A percentile compares a stretch with the other conserved stretches of the same genome.
phyloP scores from a whole-genome alignment of 2,888 invertebrate genomes.

The Orchesellides sinensis region DNA sequence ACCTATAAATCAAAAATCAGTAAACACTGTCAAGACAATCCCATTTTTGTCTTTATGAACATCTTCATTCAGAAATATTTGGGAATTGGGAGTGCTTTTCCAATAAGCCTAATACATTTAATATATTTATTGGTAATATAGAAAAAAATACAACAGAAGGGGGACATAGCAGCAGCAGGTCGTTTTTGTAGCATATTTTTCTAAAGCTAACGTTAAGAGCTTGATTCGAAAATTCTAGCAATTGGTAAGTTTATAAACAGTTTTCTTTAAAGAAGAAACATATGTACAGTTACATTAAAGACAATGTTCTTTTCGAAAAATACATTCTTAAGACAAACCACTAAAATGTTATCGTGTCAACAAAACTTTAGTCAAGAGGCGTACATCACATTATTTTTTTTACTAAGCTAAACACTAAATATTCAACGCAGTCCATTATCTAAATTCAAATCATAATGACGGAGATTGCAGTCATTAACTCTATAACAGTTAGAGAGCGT shows the following conservation, averaged over 20 bases:
- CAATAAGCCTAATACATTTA: not conserved
- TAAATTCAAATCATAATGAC: conserved; percentile 68
- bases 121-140: no score
- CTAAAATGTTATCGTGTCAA: conserved; percentile 45
- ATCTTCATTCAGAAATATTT: not conserved
- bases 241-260: no score
- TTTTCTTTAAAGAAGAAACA: no score
- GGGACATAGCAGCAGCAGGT: no score
- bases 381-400: not conserved
- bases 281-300: no score
- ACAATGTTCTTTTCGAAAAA: no score
- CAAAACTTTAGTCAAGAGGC: conserved; percentile 46
- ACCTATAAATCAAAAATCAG: conserved; percentile 62
- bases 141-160: no score
- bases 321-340: no score
- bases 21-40: conserved; percentile 53
- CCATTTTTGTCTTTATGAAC: not conserved
- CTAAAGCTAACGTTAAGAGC: no score
- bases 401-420: conserved; percentile 22
- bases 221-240: no score
- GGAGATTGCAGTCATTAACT: conserved; percentile 67
- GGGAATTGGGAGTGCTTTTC: no score
- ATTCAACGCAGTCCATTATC: conserved; percentile 62
- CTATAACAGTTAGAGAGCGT: conserved; percentile 21
- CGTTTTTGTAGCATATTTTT: no score